phyloP scores from a whole-genome alignment of 2,888 invertebrate species.

The Morpho helenor region DNA sequence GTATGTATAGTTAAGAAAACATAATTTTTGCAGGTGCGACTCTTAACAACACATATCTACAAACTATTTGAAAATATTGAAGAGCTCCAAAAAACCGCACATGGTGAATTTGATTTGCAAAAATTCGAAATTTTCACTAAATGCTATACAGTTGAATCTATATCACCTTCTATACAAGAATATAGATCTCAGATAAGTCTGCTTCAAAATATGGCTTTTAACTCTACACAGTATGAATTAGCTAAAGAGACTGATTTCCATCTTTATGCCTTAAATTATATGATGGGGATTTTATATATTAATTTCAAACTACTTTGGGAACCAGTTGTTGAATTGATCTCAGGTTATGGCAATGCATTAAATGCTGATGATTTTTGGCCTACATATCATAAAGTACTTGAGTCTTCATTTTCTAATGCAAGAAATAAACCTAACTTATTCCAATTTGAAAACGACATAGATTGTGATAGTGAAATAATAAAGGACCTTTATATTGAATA shows the following conservation, averaged over 20 bases:
- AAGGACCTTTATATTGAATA: conserved; percentile 54
- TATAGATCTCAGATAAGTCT: conserved; percentile 88
- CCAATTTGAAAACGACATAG: conserved; percentile 55
- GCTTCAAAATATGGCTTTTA: conserved; percentile 85
- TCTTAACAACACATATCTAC: conserved; percentile 86
- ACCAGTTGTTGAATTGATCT: conserved; percentile 86
- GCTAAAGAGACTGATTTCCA: conserved; percentile 78
- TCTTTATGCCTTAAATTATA: conserved; percentile 85
- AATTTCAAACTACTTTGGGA: conserved; percentile 96
- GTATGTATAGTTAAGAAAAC: not conserved
- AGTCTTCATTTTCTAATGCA: conserved; percentile 68
- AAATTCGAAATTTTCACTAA: conserved; percentile 81
- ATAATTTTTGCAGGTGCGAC: conserved; percentile 78
- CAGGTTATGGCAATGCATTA: conserved; percentile 84
- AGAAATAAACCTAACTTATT: conserved; percentile 54
- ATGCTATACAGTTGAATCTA: conserved; percentile 85
- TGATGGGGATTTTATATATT: conserved; percentile 89
- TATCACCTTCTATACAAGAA: conserved; percentile 85
- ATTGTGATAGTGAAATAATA: conserved; percentile 47
- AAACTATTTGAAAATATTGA: conserved; percentile 81
- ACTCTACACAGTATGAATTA: conserved; percentile 78
- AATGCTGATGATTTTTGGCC: conserved; percentile 84
- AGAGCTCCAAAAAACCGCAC: conserved; percentile 60
- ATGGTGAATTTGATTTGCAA: conserved; percentile 54
- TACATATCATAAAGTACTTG: conserved; percentile 81